phyloP scores from a whole-genome alignment of 2,888 invertebrate genomes.

The Crepidodera aurea region DNA sequence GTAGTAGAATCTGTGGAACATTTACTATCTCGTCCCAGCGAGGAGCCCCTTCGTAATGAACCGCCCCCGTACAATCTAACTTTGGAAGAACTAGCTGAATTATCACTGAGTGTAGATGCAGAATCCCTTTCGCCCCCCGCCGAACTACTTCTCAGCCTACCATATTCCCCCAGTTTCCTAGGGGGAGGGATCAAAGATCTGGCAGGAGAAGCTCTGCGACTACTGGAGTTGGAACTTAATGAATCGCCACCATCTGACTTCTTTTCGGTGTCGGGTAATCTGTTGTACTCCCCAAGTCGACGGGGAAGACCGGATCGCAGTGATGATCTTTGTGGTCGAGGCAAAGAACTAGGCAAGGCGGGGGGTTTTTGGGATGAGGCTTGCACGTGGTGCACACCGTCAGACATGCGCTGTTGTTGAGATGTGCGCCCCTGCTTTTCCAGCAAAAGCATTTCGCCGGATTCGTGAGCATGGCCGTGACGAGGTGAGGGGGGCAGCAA shows the following conservation, averaged over 20 bases:
- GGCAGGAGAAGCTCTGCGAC: constrained; percentile 61
- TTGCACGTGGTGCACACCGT: constrained; percentile 47
- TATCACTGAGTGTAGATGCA: constrained; percentile 65
- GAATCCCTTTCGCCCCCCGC: constrained; percentile 64
- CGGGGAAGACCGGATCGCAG: constrained; percentile 59
- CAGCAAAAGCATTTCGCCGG: constrained; percentile 75
- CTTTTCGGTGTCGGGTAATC: constrained; percentile 66
- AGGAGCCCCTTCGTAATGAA: constrained; percentile 66
- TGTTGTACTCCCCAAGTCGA: constrained; percentile 72
- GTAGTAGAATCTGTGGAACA: constrained; percentile 64
- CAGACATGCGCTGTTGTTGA: constrained; percentile 74
- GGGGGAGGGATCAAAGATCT: constrained; percentile 65
- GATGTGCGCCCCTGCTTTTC: constrained; percentile 81
- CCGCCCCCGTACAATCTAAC: constrained; percentile 58
- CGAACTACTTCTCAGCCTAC: constrained; percentile 66
- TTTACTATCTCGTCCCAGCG: constrained; percentile 66
- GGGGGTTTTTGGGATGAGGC: constrained; percentile 57
- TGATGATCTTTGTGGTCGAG: constrained; percentile 72
- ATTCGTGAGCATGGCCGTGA: constrained; percentile 56
- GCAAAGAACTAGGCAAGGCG: constrained; percentile 75
- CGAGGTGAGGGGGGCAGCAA: constrained; percentile 49
- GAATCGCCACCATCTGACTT: constrained; percentile 60
- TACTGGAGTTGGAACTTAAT: constrained; percentile 59
- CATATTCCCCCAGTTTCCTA: constrained; percentile 67
- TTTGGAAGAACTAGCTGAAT: constrained; percentile 67